A percentile compares a stretch with the other conserved stretches of the same genome.
Conservation (phyloP, 2,888 invertebrate species). For the Pterostichus niger region DNA sequence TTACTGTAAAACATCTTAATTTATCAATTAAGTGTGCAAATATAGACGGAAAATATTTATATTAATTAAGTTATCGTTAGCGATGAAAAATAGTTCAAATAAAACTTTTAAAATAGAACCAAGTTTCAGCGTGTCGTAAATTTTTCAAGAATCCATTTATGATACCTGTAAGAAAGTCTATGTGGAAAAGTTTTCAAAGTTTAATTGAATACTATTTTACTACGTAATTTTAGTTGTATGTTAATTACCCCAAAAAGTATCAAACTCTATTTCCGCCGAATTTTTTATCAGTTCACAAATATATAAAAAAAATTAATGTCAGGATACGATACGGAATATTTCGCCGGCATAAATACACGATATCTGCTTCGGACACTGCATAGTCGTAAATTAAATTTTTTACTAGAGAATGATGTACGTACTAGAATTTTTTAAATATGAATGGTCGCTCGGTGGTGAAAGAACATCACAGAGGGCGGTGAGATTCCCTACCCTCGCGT, state of each 20-base stretch:
- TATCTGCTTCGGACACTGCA: conserved; percentile 73
- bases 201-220: conserved; percentile 47
- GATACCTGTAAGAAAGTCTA: conserved; percentile 52
- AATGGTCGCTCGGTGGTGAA: conserved; percentile 71
- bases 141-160: conserved; percentile 56
- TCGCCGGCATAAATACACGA: conserved; percentile 70
- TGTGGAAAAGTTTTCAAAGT: conserved; percentile 33
- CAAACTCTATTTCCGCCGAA: conserved; percentile 15
- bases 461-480: conserved; percentile 69
- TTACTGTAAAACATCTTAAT: conserved; percentile 5
- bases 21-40: conserved; percentile 21
- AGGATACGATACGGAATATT: conserved; percentile 62
- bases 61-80: conserved; percentile 20
- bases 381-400: conserved; percentile 73
- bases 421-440: conserved; percentile 72
- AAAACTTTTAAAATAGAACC: conserved; percentile 9
- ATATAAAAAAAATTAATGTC: conserved; percentile 46
- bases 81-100: conserved; percentile 31
- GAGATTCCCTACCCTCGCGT: conserved; percentile 15
- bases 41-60: conserved; percentile 31
- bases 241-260: conserved; percentile 3
- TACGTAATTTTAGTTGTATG: conserved; percentile 35
- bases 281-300: conserved; percentile 22
- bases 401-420: conserved; percentile 70
- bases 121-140: conserved; percentile 13